Evolutionary conservation across 2,113 vertebrate species (phyloP).

Genomic region (Gasterosteus nipponicus): DNA sequence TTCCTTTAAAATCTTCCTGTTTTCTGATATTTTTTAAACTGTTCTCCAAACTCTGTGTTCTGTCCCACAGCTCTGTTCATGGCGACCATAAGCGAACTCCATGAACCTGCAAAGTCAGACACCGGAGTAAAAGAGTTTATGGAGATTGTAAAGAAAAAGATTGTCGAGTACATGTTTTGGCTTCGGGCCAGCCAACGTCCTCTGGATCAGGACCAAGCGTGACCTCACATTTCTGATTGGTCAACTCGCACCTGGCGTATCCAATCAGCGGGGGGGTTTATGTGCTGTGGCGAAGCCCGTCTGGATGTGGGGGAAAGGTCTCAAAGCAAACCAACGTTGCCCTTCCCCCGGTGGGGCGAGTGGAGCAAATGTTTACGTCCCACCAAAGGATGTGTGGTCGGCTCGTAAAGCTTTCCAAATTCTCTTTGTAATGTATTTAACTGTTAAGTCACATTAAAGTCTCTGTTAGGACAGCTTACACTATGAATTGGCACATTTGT

Average conservation of each 20-base stretch:
- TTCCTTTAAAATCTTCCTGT: not conserved
- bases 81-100: not conserved
- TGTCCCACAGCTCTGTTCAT: not conserved
- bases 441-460: not conserved
- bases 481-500: constrained; percentile 4
- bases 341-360: constrained; percentile 49
- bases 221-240: constrained; percentile 63
- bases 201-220: constrained; percentile 34
- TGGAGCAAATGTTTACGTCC: constrained; percentile 51
- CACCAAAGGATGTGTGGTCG: not conserved
- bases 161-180: constrained; percentile 30
- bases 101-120: not conserved
- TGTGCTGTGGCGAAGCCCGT: constrained; percentile 38
- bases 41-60: not conserved
- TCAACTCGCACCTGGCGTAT: constrained; percentile 22
- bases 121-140: not conserved
- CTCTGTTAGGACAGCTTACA: not conserved
- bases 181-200: not conserved
- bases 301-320: constrained; percentile 80
- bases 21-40: not conserved
- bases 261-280: constrained; percentile 56
- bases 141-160: not conserved
- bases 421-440: not conserved
- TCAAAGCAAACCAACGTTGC: constrained; percentile 47
- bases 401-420: not conserved